phyloP scores from a whole-genome alignment of 2,888 invertebrate genomes.

The Carterocephalus palaemon region DNA sequence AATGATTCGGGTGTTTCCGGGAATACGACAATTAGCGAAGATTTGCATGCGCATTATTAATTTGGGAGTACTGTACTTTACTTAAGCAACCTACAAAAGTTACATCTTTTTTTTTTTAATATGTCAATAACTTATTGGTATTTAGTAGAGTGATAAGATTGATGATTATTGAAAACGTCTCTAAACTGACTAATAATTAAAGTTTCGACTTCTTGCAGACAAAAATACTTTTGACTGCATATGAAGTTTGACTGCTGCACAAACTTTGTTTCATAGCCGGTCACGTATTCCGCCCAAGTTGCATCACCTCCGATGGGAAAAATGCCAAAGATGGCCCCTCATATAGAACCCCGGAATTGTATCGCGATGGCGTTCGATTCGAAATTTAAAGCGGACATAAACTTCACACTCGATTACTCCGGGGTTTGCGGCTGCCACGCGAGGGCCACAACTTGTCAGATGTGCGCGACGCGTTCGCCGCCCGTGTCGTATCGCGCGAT shows the following conservation, averaged over 20 bases:
- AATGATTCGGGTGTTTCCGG: too few species aligned
- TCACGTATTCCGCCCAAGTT: conserved; percentile 32
- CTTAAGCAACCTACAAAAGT: too few species aligned
- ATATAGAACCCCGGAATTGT: conserved; percentile 34
- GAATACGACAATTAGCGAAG: too few species aligned
- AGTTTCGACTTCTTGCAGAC: too few species aligned
- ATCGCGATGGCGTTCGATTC: conserved; percentile 39
- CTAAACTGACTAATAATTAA: too few species aligned
- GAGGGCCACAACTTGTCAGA: conserved; percentile 41
- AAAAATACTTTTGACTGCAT: too few species aligned
- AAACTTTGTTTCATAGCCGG: conserved; percentile 24
- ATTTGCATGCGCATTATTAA: too few species aligned
- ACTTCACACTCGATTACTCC: conserved; percentile 48
- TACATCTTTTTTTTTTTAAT: too few species aligned
- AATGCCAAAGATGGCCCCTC: conserved; percentile 33
- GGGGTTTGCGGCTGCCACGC: conserved; percentile 38
- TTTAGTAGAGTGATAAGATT: too few species aligned
- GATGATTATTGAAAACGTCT: too few species aligned
- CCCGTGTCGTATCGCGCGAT: conserved; percentile 23
- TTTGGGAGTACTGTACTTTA: too few species aligned
- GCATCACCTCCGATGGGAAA: conserved; percentile 34
- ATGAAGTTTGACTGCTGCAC: conserved; percentile 15
- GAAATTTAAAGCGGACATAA: conserved; percentile 50
- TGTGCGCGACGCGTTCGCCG: conserved; percentile 31
- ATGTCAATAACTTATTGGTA: too few species aligned